Conservation (phyloP, 2,113 vertebrate species). For the Laticauda colubrina region DNA sequence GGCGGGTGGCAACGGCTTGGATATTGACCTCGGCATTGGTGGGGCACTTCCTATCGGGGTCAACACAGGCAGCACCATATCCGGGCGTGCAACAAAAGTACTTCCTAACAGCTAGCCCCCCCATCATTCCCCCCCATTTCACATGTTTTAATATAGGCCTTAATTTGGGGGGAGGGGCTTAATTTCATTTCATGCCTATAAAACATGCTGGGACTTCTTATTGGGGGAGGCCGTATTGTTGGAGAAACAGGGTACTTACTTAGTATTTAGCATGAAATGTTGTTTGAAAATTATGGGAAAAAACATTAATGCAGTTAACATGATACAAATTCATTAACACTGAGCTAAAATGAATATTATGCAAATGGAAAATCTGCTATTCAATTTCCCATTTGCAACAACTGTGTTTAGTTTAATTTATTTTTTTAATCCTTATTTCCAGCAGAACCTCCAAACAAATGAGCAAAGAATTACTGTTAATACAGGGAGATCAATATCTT, state of each 20-base stretch:
- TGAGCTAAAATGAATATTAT: constrained; percentile 21
- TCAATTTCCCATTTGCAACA: constrained; percentile 23
- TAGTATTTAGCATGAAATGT: constrained; percentile 16
- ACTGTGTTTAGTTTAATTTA: background rate
- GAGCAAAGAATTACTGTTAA: constrained; percentile 13
- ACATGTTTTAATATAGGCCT: too few relatives aligned
- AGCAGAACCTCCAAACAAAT: constrained; percentile 14
- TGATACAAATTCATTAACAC: background rate
- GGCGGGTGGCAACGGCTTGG: too few relatives aligned
- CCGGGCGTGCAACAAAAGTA: too few relatives aligned
- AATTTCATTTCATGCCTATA: too few relatives aligned
- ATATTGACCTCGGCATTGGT: too few relatives aligned
- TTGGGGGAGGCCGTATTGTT: too few relatives aligned
- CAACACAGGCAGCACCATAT: too few relatives aligned
- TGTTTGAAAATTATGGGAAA: background rate
- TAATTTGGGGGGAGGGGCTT: too few relatives aligned
- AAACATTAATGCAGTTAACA: constrained; percentile 15
- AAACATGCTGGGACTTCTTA: too few relatives aligned
- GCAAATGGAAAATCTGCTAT: constrained; percentile 15
- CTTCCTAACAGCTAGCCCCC: too few relatives aligned
- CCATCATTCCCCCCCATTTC: too few relatives aligned
- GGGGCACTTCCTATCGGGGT: too few relatives aligned
- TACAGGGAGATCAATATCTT: background rate
- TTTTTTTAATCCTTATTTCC: constrained; percentile 34
- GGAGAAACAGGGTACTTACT: background rate